Evolutionary conservation across 2,797 vertebrate species (phyloP), one percentile per base, ranked within the genome.

Genomic region (Ataeniobius toweri): DNA sequence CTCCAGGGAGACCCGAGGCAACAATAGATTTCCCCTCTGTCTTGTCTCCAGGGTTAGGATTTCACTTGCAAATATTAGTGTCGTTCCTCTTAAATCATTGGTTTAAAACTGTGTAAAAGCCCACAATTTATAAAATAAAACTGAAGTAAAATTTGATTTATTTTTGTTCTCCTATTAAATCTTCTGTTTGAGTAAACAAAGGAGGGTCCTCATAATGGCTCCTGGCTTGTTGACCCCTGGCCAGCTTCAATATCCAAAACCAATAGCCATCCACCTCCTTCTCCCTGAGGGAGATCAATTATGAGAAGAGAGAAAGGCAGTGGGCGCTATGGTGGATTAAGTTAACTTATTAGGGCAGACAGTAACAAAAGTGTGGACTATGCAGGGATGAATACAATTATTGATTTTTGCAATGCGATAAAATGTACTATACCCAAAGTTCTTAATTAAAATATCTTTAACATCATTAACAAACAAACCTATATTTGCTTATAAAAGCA

Each of bases 141-240:
- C 58, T 44, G 9, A 28, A 44, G 31, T 78, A 31, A 48, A 51
- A 1, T 3, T 28, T 10, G 3, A 18, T 48, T 20, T 72, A 14
- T 70, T 39, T 68, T 46, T 36, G 59, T 14, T 18, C 56, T 2
- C 41, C 51, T 71, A 18, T 50, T 0, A 78, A 82, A 76, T 76
- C 68, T 36, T 75, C 56, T 44, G 71, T 44, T 81, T 82, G 75
- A 86, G 83, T 85, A 86, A 85, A 86, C 58, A 56, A 6, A 69
- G n/a, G 14, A 1, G 26, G 82, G 81, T 82, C 53, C 83, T 81
- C 10, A 46, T 87, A 85, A 76, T 76, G 59, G 68, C 20, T 80
- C 82, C 73, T 31, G 83, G 85, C 82, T 86, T 41, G 46, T 85
- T 92, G 90, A 93, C 85, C 85, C 67, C 55, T 83, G 77, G 65